phyloP scores from a whole-genome alignment of 2,113 vertebrate species.

The Semicossyphus pulcher region DNA sequence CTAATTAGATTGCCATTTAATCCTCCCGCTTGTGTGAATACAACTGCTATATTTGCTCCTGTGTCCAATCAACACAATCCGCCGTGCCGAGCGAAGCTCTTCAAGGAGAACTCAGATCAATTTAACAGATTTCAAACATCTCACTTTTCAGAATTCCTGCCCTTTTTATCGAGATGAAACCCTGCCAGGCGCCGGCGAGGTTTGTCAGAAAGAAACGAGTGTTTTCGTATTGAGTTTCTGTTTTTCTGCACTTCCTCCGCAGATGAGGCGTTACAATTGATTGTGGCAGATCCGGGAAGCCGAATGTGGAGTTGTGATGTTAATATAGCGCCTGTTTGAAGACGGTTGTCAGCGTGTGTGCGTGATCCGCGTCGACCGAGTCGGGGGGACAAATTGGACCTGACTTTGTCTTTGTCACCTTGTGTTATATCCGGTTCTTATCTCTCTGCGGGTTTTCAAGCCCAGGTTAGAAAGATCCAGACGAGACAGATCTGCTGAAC shows the following conservation, averaged over 20 bases:
- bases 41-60: constrained; percentile 81
- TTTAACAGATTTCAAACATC: constrained; percentile 61
- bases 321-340: constrained; percentile 5
- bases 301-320: constrained; percentile 18
- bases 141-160: constrained; percentile 38
- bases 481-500: not conserved
- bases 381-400: not conserved
- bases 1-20: constrained; percentile 83
- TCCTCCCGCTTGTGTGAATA: constrained; percentile 74
- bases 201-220: constrained; percentile 44
- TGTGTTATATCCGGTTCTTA: not conserved
- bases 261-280: constrained; percentile 44
- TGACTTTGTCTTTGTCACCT: not conserved
- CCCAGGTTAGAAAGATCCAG: not conserved
- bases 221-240: constrained; percentile 27
- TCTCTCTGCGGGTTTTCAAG: not conserved
- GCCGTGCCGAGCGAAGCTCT: constrained; percentile 52
- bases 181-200: constrained; percentile 23
- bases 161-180: constrained; percentile 52
- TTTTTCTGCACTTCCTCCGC: constrained; percentile 34
- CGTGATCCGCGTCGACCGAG: not conserved
- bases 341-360: not conserved
- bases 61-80: constrained; percentile 74
- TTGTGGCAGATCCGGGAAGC: constrained; percentile 30
- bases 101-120: constrained; percentile 58